Conservation (phyloP, 2,888 invertebrate genomes). For the Drosophila prostipennis region DNA sequence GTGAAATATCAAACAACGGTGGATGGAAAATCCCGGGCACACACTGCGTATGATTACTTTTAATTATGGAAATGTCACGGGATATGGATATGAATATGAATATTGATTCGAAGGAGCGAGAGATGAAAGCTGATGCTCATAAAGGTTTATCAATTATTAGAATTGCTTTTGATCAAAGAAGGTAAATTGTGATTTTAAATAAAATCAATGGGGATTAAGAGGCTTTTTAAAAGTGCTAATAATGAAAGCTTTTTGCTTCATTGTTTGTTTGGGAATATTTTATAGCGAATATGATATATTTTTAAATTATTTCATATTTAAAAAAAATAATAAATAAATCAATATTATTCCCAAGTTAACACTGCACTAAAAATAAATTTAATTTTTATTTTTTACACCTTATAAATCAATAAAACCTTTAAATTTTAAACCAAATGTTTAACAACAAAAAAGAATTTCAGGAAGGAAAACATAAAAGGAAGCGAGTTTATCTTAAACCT, state of each 20-base stretch:
- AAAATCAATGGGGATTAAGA: neutral
- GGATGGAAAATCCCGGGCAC: neutral
- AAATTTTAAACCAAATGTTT: too few species aligned
- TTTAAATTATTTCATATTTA: too few species aligned
- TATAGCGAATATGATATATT: too few species aligned
- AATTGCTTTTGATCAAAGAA: neutral
- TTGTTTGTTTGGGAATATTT: too few species aligned
- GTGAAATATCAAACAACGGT: neutral
- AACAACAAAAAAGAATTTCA: neutral
- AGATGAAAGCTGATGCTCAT: neutral
- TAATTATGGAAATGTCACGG: constrained; percentile 14
- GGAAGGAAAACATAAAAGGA: neutral
- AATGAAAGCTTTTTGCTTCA: neutral
- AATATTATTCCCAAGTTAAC: too few species aligned
- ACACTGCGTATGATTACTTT: constrained; percentile 15
- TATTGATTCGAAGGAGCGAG: neutral
- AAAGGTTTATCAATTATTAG: constrained; percentile 9
- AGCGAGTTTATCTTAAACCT: neutral
- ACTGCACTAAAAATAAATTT: too few species aligned
- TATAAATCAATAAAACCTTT: too few species aligned
- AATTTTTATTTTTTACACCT: neutral
- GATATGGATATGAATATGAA: neutral
- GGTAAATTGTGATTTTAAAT: too few species aligned
- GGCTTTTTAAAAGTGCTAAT: neutral
- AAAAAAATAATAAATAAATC: too few species aligned